phyloP scores from a whole-genome alignment of 2,113 vertebrate species.

The Crotalus helleri region DNA sequence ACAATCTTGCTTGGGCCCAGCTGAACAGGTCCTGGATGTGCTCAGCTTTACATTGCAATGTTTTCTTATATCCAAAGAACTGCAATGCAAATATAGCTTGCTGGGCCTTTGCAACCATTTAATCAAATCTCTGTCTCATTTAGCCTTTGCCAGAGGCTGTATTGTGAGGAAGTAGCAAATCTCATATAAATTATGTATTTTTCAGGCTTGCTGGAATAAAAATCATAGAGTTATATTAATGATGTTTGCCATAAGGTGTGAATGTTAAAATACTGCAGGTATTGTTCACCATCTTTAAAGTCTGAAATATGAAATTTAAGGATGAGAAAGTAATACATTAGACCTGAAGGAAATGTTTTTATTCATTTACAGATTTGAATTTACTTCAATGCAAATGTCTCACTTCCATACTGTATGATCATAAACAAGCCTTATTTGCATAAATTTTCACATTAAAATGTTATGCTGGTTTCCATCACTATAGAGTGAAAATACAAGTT shows the following conservation, averaged over 20 bases:
- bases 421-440: conserved; percentile 37
- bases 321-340: conserved; percentile 34
- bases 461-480: not conserved
- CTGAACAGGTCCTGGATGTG: not conserved
- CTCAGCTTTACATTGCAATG: not conserved
- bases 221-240: conserved; percentile 26
- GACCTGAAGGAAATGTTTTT: conserved; percentile 5
- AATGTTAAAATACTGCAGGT: conserved; percentile 37
- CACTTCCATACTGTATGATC: conserved; percentile 25
- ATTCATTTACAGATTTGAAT: conserved; percentile 36
- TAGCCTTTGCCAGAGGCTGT: conserved; percentile 37
- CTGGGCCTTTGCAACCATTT: conserved; percentile 37
- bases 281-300: not conserved
- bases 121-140: conserved; percentile 25
- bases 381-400: conserved; percentile 22
- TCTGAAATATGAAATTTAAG: conserved; percentile 25
- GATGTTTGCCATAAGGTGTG: conserved; percentile 29
- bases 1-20: not conserved
- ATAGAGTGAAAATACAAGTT: conserved; percentile 24
- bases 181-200: conserved; percentile 52
- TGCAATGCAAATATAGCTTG: conserved; percentile 5
- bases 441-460: conserved; percentile 24
- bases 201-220: conserved; percentile 30
- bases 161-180: conserved; percentile 36
- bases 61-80: not conserved